These are phyloP conservation scores for Petrocephalus microphthalmus DNA, from an alignment of 2,113 vertebrate species.

Conservation along the genomic window DNA sequence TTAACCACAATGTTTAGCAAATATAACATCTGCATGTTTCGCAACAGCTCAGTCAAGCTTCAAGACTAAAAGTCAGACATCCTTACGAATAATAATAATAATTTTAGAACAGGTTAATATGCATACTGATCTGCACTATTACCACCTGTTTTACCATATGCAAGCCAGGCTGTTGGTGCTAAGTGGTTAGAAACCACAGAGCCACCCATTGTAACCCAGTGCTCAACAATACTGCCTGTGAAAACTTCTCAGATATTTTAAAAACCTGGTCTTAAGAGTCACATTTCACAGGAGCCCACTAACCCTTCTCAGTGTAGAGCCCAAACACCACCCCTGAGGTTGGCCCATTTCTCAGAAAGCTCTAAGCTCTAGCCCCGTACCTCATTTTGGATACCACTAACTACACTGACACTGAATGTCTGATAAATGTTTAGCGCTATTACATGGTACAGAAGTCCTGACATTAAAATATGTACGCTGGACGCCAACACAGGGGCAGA, in stretches of 20 bases:
- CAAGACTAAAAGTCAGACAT: not conserved
- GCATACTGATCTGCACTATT: not conserved
- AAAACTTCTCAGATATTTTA: not conserved
- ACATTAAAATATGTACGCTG: not conserved
- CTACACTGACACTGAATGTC: not conserved
- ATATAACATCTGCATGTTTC: not conserved
- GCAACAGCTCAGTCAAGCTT: not conserved
- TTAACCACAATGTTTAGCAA: not conserved
- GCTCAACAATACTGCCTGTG: not conserved
- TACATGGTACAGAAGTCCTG: not conserved
- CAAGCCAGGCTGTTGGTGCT: not conserved
- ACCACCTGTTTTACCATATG: not conserved
- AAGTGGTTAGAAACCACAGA: not conserved
- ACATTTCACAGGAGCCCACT: not conserved
- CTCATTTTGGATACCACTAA: not conserved
- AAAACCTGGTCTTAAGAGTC: not conserved
- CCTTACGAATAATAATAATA: not conserved
- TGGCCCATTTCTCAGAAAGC: not conserved
- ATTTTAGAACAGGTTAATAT: not conserved
- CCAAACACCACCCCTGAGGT: not conserved
- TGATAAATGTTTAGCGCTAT: not conserved
- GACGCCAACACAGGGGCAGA: not conserved
- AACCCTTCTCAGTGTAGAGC: not conserved
- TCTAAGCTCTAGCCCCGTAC: not conserved
- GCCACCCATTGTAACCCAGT: not conserved